Percentiles rank a stretch among this genome's conserved stretches.
phyloP scores from a whole-genome alignment of 1,140 invertebrate genomes.

The Euura lappo region DNA sequence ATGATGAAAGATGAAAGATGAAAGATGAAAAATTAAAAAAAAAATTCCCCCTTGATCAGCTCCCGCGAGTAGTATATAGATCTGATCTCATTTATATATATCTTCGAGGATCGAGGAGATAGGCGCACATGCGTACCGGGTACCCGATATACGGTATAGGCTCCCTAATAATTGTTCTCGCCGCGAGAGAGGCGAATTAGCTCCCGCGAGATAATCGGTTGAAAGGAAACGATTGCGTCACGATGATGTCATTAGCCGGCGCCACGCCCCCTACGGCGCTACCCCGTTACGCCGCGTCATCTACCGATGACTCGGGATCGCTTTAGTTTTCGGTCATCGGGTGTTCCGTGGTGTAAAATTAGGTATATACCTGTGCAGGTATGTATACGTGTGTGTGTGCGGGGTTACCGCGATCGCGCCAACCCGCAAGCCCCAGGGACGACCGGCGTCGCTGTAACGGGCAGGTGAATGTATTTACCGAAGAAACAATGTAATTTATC shows the following conservation, averaged over 20 bases:
- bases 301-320: conserved; percentile 36
- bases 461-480: conserved; percentile 4
- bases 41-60: too few relatives aligned
- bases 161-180: too few relatives aligned
- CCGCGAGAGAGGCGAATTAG: background rate
- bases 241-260: conserved; percentile 55
- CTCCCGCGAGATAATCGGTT: conserved; percentile 17
- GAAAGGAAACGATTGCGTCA: conserved; percentile 56
- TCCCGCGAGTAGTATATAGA: too few relatives aligned
- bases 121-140: too few relatives aligned
- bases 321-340: background rate
- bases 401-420: too few relatives aligned
- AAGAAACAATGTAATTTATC: conserved; percentile 5
- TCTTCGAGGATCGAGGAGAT: too few relatives aligned
- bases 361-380: background rate
- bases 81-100: too few relatives aligned
- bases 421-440: too few relatives aligned
- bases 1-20: too few relatives aligned
- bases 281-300: conserved; percentile 57
- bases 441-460: background rate
- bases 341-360: background rate
- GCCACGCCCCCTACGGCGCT: conserved; percentile 51
- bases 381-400: background rate
- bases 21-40: too few relatives aligned
- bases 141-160: too few relatives aligned